Evolutionary conservation across 1,140 invertebrate genomes (phyloP), one percentile per base, ranked within the genome.

Genomic region (Thalassaphorura encarpata): DNA sequence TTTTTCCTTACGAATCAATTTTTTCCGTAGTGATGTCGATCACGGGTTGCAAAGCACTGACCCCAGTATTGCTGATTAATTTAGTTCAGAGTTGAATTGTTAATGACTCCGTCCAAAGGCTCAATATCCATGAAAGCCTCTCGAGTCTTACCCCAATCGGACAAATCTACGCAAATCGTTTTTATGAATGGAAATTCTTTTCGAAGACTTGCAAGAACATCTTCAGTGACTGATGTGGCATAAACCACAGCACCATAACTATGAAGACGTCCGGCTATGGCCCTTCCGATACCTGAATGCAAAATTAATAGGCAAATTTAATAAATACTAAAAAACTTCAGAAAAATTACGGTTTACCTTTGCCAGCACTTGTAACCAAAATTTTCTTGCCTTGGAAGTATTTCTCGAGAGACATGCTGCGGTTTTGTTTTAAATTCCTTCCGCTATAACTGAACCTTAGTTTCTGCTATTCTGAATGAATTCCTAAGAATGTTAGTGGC

Each of bases 31-130:
- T 80, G 4, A 82, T 70, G 41, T 85, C 75, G n/a, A n/a, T n/a
- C n/a, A n/a, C n/a, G n/a, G n/a, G n/a, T n/a, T n/a, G n/a, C n/a
- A n/a, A n/a, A n/a, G n/a, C n/a, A n/a, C n/a, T n/a, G n/a, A n/a
- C n/a, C n/a, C n/a, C 0, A 82, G 70, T 64, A 91, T 83, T 2
- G 79, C 72, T 43, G 75, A 0, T 83, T n/a, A n/a, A n/a, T n/a
- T 26, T 33, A 24, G n/a, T n/a, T 4, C 4, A 77, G 78, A 13
- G 84, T 83, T 1, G 88, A 89, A 75, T 89, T 93, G 67, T 93
- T 93, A 0, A 92, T 84, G 15, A 92, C 66, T 2, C 85, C 72
- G 72, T 92, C 82, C 16, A 91, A 73, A 1, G 75, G 75, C 23
- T 76, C 69, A 11, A 80, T 57, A 26, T 62, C 67, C 56, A 75